A percentile compares a stretch with the other conserved stretches of the same genome.
phyloP scores from a whole-genome alignment of 1,140 invertebrate genomes.

The Vanessa tameamea region DNA sequence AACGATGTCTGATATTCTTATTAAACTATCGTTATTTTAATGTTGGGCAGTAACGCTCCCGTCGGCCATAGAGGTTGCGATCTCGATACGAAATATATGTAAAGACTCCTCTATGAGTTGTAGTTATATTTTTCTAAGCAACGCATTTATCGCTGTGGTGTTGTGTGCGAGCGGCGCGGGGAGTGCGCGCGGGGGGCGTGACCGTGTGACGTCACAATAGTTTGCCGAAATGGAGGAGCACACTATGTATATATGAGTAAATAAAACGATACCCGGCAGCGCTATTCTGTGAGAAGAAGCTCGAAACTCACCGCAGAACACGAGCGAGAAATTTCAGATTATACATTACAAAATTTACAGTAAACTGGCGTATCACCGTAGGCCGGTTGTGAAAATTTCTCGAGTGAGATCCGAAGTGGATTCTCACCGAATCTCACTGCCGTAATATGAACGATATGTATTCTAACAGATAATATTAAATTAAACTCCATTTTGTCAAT shows the following conservation, averaged over 20 bases:
- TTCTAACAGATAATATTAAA: background rate
- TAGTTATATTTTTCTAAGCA: background rate
- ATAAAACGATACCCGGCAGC: background rate
- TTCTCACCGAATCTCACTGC: too few species aligned
- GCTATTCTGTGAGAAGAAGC: too few species aligned
- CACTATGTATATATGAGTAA: background rate
- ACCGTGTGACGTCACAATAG: background rate
- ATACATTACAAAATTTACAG: too few species aligned
- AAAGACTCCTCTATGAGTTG: background rate
- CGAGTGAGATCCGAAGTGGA: too few species aligned
- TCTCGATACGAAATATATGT: background rate
- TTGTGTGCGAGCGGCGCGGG: background rate
- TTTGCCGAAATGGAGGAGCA: slow-evolving; percentile 4
- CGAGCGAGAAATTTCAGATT: too few species aligned
- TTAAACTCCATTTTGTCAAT: slow-evolving; percentile 13
- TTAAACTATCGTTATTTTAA: too few species aligned
- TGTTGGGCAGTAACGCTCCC: too few species aligned
- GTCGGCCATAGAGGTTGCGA: background rate
- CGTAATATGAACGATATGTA: background rate
- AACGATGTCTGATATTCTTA: too few species aligned
- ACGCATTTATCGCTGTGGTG: background rate
- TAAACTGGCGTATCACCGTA: too few species aligned
- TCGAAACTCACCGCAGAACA: too few species aligned
- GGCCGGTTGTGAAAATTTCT: too few species aligned
- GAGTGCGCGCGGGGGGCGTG: background rate